Evolutionary conservation across 2,797 vertebrate species (phyloP).

Genomic region (Myotis pilosus): DNA sequence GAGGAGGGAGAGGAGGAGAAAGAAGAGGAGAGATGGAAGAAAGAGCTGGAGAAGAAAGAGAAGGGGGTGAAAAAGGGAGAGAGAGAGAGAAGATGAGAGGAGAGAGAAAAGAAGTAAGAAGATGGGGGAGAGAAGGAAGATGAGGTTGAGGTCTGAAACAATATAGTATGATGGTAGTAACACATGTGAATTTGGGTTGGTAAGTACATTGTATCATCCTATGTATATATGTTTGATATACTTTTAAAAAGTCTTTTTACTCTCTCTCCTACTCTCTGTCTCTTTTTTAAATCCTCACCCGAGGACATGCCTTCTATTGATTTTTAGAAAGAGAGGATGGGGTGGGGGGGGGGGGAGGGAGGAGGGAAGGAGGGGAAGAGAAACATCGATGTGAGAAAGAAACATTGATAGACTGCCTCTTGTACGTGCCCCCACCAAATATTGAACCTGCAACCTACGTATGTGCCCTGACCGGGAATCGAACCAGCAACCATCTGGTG

Average conservation of each 20-base stretch:
- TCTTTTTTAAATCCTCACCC: neutral
- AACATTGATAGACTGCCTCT: neutral
- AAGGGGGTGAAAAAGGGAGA: neutral
- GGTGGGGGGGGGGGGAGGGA: neutral
- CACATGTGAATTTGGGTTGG: neutral
- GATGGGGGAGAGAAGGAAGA: neutral
- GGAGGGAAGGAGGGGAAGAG: neutral
- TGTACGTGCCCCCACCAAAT: accelerated
- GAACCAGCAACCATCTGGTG: neutral
- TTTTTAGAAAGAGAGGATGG: neutral
- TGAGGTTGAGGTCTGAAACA: neutral
- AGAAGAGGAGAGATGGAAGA: too few species aligned
- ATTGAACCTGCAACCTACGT: neutral
- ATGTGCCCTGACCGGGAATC: neutral
- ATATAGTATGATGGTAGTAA: neutral
- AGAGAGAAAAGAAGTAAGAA: neutral
- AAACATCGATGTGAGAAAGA: neutral
- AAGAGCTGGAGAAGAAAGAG: neutral
- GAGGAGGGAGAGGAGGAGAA: neutral
- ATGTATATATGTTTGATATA: neutral
- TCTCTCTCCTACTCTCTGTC: neutral
- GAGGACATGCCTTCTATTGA: neutral
- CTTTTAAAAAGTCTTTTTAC: neutral
- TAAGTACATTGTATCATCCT: neutral
- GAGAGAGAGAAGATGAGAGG: neutral